A percentile compares a stretch with the other conserved stretches of the same genome.
Evolutionary conservation across 1,140 invertebrate species (phyloP).

Genomic region (Drosophila nigromelanica): DNA sequence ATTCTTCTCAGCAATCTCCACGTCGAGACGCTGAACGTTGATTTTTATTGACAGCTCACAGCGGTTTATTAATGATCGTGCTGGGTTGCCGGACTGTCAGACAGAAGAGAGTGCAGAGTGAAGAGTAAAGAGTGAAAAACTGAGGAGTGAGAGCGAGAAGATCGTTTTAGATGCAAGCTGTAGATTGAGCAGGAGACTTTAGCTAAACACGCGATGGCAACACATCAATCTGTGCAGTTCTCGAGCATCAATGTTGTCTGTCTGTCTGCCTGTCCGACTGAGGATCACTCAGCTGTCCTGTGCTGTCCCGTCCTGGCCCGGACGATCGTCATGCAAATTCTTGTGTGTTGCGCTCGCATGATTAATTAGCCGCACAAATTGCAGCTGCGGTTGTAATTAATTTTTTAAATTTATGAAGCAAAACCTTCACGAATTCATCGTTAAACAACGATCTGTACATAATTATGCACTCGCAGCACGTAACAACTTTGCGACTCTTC

Average conservation of each 20-base stretch:
- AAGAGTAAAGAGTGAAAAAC: slow-evolving; percentile 21
- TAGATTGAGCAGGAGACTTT: slow-evolving; percentile 2
- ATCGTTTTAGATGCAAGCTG: slow-evolving; percentile 6
- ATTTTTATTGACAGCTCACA: slow-evolving; percentile 83
- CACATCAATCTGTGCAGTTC: slow-evolving; percentile 72
- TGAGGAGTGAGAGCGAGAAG: neutral
- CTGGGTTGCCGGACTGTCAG: slow-evolving; percentile 47
- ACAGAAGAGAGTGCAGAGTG: slow-evolving; percentile 8
- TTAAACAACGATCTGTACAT: neutral
- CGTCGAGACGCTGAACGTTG: slow-evolving; percentile 58
- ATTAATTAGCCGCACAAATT: slow-evolving; percentile 56
- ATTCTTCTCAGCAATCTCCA: slow-evolving; percentile 22
- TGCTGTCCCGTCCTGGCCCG: neutral
- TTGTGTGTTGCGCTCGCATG: slow-evolving; percentile 17
- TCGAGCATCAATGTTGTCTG: slow-evolving; percentile 26
- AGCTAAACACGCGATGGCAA: slow-evolving; percentile 59
- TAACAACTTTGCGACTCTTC: slow-evolving; percentile 10
- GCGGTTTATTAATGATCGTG: slow-evolving; percentile 83
- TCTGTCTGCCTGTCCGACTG: neutral
- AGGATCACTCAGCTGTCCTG: slow-evolving; percentile 74
- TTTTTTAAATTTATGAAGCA: slow-evolving; percentile 32
- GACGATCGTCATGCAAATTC: slow-evolving; percentile 47
- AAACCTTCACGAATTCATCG: neutral
- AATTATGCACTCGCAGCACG: slow-evolving; percentile 37
- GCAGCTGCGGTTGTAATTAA: slow-evolving; percentile 49